Base-by-base conservation (phyloP, 1,140 invertebrate species). In the Orius laevigatus region DNA sequence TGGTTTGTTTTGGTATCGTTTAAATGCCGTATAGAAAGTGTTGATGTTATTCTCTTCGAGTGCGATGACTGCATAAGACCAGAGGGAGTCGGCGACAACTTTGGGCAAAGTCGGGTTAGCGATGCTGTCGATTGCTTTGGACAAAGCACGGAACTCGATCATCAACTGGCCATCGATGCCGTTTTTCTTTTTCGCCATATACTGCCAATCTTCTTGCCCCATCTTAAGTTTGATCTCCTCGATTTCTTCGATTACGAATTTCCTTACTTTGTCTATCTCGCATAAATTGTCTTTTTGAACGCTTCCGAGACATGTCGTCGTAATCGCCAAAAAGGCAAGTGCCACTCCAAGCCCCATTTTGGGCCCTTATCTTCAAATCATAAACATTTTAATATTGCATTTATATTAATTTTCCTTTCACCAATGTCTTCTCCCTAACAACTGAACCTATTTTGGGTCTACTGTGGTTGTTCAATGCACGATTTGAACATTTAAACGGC, bases 1-100 rank as follows among this genome's bases (percentile, higher is more conserved):
- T 66, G 65, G 54, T 61, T 65, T 55, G 10, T 31, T 6, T 41
- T 72, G 66, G 54, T 75, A 72, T 43, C 69, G 60, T 2, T 73
- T 56, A 54, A 79, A 79, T 3, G 67, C 67, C 51, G 66, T 66
- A 55, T 79, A 80, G 8, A 76, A 57, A 0, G 69, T 70, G 31
- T 74, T 68, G 8, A 79, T 63, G 0, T 61, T 58, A n/a, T 63
- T 60, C 43, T 74, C 51, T 54, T 76, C 73, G 3, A 66, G 60
- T 15, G 67, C 60, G 1, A 70, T 62, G 19, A 65, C 65, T 4
- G 62, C 64, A 69, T 74, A 78, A 9, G 70, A 49, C 73, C 73
- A 78, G 1, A 73, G 60, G 0, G 66, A 60, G 46, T 64, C 61
- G 12, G 36, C 11, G 51, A 69, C 43, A 15, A 58, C 43, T 51